Evolutionary conservation across 1,140 invertebrate species (phyloP), one percentile per base, ranked within the genome.

Genomic region (Alviniconcha marisindica): DNA sequence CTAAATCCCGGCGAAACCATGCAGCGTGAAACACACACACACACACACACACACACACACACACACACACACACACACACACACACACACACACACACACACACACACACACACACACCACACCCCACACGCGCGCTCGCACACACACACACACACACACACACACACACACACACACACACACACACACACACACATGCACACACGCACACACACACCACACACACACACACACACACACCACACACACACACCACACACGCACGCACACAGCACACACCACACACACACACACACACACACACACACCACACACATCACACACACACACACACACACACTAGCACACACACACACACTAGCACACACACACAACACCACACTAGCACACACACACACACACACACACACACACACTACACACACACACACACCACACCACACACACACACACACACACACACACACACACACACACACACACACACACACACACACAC

Each of bases 21-120:
- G n/a, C n/a, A n/a, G n/a, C n/a, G n/a, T n/a, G n/a, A 56, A 15
- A 56, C 5, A 56, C 54, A 56, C 21, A 56, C 54, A 56, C 5
- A 56, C 54, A 21, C 54, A 56, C 54, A 56, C 54, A 56, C 5
- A 5, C 54, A 56, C 54, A 56, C 54, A 56, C 54, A 56, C 54
- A 56, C 54, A 56, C 54, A 56, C 54, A 21, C 54, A 56, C 54
- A 56, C 54, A 56, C 54, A 56, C 54, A 56, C 54, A 56, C 54
- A 10, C 54, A 10, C 54, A 56, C 54, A 56, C 54, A 56, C 54
- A 56, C 54, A 56, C 54, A 56, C 21, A 21, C 54, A 56, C 54
- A 66, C 63, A 66, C 63, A 66, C 63, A 31, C 63, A 66, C 63
- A 33, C 28, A 66, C 63, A 66, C 63, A 66, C 2, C 3, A 24